Conservation (phyloP, 2,797 vertebrate genomes). For the Microchirus variegatus region DNA sequence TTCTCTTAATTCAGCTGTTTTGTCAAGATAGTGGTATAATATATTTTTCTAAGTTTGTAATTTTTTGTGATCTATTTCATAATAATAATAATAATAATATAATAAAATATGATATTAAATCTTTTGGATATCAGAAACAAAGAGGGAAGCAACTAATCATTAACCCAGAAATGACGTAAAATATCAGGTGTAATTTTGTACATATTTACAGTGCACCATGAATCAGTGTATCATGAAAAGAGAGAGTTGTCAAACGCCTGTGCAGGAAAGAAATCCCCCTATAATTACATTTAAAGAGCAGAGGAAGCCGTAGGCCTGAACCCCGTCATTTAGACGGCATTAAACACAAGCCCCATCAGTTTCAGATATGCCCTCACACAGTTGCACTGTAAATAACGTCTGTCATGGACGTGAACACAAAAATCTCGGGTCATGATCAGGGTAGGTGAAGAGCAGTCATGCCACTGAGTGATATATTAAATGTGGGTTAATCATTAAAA, state of each 20-base stretch:
- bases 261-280: conserved; percentile 46
- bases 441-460: conserved; percentile 20
- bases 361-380: conserved; percentile 63
- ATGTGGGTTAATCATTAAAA: conserved; percentile 28
- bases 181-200: conserved; percentile 2
- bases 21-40: background rate
- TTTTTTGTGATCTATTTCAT: too few relatives aligned
- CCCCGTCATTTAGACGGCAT: conserved; percentile 66
- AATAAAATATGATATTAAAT: background rate
- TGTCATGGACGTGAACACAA: conserved; percentile 43
- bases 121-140: background rate
- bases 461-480: conserved; percentile 34
- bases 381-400: conserved; percentile 60
- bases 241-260: conserved; percentile 38
- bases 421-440: conserved; percentile 58
- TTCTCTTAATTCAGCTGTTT: background rate
- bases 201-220: conserved; percentile 23
- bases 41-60: too few relatives aligned
- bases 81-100: background rate
- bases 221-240: conserved; percentile 32
- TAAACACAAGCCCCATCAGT: conserved; percentile 61
- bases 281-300: conserved; percentile 71
- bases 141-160: background rate
- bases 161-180: background rate
- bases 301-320: conserved; percentile 65